A percentile compares a stretch with the other conserved stretches of the same genome.
Evolutionary conservation across 1,140 invertebrate genomes (phyloP).

Genomic region (Cephus cinctus): DNA sequence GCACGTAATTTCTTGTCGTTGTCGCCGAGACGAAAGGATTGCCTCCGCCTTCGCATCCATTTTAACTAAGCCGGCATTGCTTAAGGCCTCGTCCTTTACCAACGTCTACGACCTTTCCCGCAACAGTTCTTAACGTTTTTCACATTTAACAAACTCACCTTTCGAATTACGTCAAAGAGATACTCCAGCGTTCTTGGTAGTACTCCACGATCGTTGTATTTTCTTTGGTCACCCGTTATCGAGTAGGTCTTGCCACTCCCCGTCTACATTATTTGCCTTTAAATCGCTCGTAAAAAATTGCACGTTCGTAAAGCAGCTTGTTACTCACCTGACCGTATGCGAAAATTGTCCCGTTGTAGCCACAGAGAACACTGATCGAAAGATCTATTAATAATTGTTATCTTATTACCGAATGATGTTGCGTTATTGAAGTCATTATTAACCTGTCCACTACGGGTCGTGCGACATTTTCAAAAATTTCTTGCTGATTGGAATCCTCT

Average conservation of each 20-base stretch:
- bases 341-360: slow-evolving; percentile 85
- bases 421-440: slow-evolving; percentile 13
- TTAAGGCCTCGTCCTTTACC: too few species aligned
- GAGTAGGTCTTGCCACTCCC: slow-evolving; percentile 69
- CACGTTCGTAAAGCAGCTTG: neutral
- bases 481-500: slow-evolving; percentile 38
- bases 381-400: slow-evolving; percentile 18
- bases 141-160: slow-evolving; percentile 43
- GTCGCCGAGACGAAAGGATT: too few species aligned
- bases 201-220: slow-evolving; percentile 59
- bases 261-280: slow-evolving; percentile 38
- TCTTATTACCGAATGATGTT: slow-evolving; percentile 2
- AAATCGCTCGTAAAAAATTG: slow-evolving; percentile 10
- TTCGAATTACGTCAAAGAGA: slow-evolving; percentile 59
- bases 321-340: slow-evolving; percentile 71
- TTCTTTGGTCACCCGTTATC: slow-evolving; percentile 62
- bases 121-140: too few species aligned
- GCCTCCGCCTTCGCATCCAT: too few species aligned
- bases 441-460: slow-evolving; percentile 55
- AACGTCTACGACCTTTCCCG: too few species aligned
- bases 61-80: too few species aligned
- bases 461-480: slow-evolving; percentile 53
- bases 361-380: slow-evolving; percentile 61
- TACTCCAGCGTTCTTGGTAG: slow-evolving; percentile 60
- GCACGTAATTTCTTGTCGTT: too few species aligned